These are phyloP conservation scores for Subanguina moxae DNA, from an alignment of 1,140 invertebrate genomes.

Conservation along the genomic window DNA sequence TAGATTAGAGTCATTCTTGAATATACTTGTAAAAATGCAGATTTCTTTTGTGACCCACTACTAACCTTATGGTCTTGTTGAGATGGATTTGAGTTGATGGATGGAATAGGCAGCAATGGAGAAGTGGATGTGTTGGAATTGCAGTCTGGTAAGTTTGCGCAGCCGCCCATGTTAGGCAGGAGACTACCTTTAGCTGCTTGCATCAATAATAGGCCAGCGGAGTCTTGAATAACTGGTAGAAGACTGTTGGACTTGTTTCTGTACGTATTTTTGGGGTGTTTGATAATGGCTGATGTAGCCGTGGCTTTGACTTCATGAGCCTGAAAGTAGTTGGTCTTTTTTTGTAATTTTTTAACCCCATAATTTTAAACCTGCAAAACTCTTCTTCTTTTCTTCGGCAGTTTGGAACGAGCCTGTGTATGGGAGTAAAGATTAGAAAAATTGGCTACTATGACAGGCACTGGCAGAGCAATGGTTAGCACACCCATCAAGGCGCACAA, in stretches of 20 bases:
- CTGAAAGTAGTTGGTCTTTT: not conserved
- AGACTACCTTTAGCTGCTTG: not conserved
- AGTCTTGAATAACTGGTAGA: not conserved
- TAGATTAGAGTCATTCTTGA: too few species aligned
- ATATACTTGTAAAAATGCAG: not conserved
- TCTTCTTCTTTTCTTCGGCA: constrained; percentile 53
- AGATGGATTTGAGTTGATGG: not conserved
- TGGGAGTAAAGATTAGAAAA: constrained; percentile 99
- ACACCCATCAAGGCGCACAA: constrained; percentile 82
- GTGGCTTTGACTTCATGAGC: constrained; percentile 17
- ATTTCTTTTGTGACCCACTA: not conserved
- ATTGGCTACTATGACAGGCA: constrained; percentile 93
- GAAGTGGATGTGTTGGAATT: not conserved
- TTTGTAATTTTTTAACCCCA: not conserved
- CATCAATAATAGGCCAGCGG: not conserved
- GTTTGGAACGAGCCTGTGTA: constrained; percentile 71
- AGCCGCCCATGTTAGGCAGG: not conserved
- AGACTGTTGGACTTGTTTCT: not conserved
- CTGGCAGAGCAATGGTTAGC: constrained; percentile 81
- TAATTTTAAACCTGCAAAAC: constrained; percentile 35
- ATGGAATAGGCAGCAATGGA: not conserved
- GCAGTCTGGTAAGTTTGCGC: not conserved
- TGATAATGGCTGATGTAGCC: not conserved
- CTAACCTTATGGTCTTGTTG: not conserved
- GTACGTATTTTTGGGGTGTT: not conserved